Evolutionary conservation across 2,888 invertebrate genomes (phyloP).

Genomic region (Anarsia innoxiella): DNA sequence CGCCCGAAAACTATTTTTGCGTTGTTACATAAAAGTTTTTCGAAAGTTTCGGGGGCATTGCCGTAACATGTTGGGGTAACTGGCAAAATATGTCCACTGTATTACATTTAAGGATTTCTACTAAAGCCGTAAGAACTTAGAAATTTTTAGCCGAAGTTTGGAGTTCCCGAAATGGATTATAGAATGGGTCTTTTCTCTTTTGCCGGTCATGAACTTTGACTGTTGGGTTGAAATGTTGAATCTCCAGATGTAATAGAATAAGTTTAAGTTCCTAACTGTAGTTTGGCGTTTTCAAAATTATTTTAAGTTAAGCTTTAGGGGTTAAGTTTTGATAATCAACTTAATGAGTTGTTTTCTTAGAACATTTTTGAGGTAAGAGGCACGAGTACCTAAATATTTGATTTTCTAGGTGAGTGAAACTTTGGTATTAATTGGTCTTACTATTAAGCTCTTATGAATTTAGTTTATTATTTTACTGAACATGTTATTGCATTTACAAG

Average conservation of each 20-base stretch:
- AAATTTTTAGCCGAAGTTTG: constrained; percentile 7
- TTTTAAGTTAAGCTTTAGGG: constrained; percentile 2
- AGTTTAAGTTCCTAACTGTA: constrained; percentile 5
- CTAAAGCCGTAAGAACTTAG: constrained; percentile 7
- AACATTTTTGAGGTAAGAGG: no score
- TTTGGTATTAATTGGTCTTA: no score
- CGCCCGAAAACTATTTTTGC: constrained; percentile 12
- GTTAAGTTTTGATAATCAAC: no score
- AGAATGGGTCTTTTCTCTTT: constrained; percentile 1
- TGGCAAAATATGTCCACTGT: constrained; percentile 12
- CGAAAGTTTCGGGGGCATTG: constrained; percentile 9
- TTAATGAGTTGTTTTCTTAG: no score
- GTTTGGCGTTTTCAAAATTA: constrained; percentile 7
- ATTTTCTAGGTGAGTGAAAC: no score
- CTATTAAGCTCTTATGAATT: no score
- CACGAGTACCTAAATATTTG: no score
- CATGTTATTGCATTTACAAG: no score
- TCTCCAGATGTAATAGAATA: constrained; percentile 10
- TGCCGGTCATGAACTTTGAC: constrained; percentile 8
- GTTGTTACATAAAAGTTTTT: constrained; percentile 11
- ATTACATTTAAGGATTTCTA: constrained; percentile 13
- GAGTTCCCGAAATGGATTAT: constrained; percentile 9
- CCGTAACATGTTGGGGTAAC: constrained; percentile 8
- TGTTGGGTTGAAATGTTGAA: constrained; percentile 5
- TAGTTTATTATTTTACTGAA: no score